Conservation (phyloP, 2,113 vertebrate genomes). For the Orcinus orca region DNA sequence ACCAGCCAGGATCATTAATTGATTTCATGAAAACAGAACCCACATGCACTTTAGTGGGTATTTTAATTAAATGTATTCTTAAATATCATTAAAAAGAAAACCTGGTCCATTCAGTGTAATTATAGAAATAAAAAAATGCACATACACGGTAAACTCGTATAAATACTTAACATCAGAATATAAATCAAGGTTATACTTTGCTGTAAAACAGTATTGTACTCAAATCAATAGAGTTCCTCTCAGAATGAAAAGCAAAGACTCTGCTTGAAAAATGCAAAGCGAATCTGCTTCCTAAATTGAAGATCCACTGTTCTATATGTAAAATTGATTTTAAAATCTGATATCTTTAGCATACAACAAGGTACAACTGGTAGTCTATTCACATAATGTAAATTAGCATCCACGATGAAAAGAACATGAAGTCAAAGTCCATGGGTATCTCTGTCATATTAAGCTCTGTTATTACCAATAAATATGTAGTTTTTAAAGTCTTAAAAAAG, state of each 20-base stretch:
- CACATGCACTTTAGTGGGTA: neutral
- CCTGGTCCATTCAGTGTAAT: neutral
- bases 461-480: neutral
- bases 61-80: conserved; percentile 41
- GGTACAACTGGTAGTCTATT: neutral
- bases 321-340: neutral
- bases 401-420: neutral
- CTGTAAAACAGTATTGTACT: conserved; percentile 37
- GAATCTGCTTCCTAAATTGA: conserved; percentile 57
- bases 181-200: conserved; percentile 49
- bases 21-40: conserved; percentile 53
- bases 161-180: conserved; percentile 33
- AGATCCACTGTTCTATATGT: neutral
- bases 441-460: neutral
- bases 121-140: conserved; percentile 41
- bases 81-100: conserved; percentile 44
- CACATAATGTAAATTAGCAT: neutral
- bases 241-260: conserved; percentile 42
- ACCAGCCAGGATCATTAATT: conserved; percentile 42
- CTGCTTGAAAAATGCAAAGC: conserved; percentile 60
- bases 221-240: conserved; percentile 18
- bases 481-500: neutral
- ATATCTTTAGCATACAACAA: neutral
- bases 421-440: neutral
- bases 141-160: neutral